Evolutionary conservation across 2,797 vertebrate genomes (phyloP), one percentile per base, ranked within the genome.

Genomic region (Epinephelus awoara): DNA sequence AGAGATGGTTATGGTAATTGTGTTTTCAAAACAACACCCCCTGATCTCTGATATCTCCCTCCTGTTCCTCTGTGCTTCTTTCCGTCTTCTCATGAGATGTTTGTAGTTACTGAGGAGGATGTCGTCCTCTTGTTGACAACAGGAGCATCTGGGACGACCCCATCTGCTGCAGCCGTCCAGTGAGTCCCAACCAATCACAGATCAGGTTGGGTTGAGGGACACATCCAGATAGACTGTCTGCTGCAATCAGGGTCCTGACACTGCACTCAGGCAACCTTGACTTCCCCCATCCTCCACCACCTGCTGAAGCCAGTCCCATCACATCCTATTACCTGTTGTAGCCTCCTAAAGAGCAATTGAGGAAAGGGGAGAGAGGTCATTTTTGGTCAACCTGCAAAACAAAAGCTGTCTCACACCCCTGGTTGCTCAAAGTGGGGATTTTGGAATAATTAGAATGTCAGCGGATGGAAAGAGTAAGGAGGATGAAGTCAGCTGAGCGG

Each of bases 181-280:
- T 49, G 42, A 49, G 58, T 77, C 76, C 66, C 29, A 80, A 79
- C 81, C 88, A 86, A 85, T 91, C 75, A 84, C 62, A 71, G 65
- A 76, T 56, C 68, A 71, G 57, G 46, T 42, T 75, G 73, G 25
- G 55, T 64, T 80, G 77, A 83, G 82, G 66, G 52, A 51, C 63
- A 67, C 74, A 54, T 86, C 76, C 27, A 75, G 84, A 87, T 87
- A 87, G 80, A 74, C 66, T 90, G 90, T 90, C 89, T 79, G 72
- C 69, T 81, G 73, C 51, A 86, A 79, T 93, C 82, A 91, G 57
- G 80, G 73, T 80, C 83, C 66, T 67, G 78, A 83, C 85, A 86
- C 64, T 70, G 67, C 69, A 83, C 64, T 66, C 71, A 9, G 44
- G 63, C 72, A 90, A 83, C 88, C 89, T 90, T 91, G 84, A 88